A percentile compares a stretch with the other conserved stretches of the same genome.
phyloP scores from a whole-genome alignment of 2,113 vertebrate species.

The Oxyura jamaicensis region DNA sequence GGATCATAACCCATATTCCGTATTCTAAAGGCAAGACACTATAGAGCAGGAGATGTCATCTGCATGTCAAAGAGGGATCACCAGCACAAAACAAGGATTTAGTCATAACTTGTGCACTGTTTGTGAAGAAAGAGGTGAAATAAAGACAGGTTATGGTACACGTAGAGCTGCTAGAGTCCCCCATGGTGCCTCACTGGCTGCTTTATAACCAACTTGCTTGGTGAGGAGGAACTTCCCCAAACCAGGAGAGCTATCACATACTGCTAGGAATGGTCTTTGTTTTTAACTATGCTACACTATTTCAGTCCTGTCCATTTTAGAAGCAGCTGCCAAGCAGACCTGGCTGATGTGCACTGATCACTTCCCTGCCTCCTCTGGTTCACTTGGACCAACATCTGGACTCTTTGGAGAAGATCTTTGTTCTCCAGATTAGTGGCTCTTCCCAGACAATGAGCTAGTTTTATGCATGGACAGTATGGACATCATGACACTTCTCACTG shows the following conservation, averaged over 20 bases:
- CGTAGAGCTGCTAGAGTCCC: not conserved
- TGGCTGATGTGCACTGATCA: not conserved
- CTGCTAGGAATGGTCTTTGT: not conserved
- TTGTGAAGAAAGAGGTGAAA: not conserved
- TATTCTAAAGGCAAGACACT: not conserved
- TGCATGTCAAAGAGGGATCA: fast-evolving
- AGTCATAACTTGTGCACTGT: not conserved
- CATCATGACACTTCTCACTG: fast-evolving
- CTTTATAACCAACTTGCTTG: not conserved
- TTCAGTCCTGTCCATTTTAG: not conserved
- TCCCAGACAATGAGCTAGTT: not conserved
- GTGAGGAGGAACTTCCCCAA: not conserved
- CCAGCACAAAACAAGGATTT: not conserved
- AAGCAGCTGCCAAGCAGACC: not conserved
- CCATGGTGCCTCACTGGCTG: not conserved
- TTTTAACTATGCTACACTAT: not conserved
- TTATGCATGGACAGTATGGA: not conserved
- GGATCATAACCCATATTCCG: not conserved
- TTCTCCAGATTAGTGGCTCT: not conserved
- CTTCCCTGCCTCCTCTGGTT: not conserved
- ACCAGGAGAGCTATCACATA: not conserved
- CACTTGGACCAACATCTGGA: not conserved
- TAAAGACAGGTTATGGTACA: not conserved
- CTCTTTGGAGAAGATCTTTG: not conserved
- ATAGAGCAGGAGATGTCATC: not conserved